Base-by-base conservation (phyloP, 2,797 vertebrate species). In the Sebastes nivosus region DNA sequence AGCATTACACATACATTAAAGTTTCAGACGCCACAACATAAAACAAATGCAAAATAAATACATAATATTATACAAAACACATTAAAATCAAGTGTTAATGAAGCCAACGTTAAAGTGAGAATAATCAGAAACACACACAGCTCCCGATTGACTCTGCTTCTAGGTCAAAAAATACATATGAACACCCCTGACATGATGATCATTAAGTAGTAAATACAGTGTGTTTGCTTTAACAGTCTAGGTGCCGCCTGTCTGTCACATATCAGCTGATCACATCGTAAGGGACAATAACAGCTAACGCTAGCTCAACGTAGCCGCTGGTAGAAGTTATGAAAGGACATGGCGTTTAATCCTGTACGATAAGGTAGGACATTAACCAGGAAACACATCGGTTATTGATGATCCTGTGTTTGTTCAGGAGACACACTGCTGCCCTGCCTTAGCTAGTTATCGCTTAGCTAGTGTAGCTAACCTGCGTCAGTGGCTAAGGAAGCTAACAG, bases 181-280 rank as follows among this genome's bases (percentile, higher is more conserved):
- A 16, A 7, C 32, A 2, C 1, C 5, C 4, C 11, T 4, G 1
- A 22, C 9, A 14, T 27, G 25, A 25, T 3, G 20, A 14, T 42
- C 38, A 42, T 6, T 8, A 2, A 2, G 42, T 14, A 3, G 7
- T 16, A 18, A 14, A 8, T 30, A 10, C 20, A 24, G 14, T 42
- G 3, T 50, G 77, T 79, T 71, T 14, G 13, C 85, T 84, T 80
- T 79, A 85, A 79, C 4, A 3, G 12, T 18, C 1, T 3, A 3
- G n/a, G 58, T 13, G n/a, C 57, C 11, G 30, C 20, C 50, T 27
- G 63, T 54, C 22, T 3, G 72, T 69, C 52, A 9, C 52, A 9
- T 64, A 86, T 80, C 93, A 94, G 90, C 92, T 94, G 92, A 93
- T 84, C 88, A 1, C 27, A 18, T 75, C 58, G 3, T 25, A 8